phyloP scores from a whole-genome alignment of 2,113 vertebrate genomes.

The Alaudala cheleensis region DNA sequence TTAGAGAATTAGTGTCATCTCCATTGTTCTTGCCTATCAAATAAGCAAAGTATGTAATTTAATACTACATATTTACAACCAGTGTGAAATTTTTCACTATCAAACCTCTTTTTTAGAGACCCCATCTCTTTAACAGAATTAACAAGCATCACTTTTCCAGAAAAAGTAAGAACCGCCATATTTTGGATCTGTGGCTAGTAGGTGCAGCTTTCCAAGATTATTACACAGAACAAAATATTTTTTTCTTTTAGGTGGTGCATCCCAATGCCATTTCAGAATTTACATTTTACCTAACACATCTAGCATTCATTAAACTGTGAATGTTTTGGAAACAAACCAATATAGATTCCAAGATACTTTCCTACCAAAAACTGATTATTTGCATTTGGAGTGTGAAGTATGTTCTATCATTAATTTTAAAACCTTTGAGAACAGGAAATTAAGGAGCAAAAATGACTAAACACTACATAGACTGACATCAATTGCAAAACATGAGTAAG shows the following conservation, averaged over 20 bases:
- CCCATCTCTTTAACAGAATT: background rate
- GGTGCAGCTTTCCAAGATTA: background rate
- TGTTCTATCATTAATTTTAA: background rate
- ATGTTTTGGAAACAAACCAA: background rate
- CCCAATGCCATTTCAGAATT: background rate
- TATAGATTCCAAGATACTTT: background rate
- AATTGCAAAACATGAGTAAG: background rate
- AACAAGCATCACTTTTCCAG: background rate
- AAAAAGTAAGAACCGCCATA: background rate
- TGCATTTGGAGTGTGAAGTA: background rate
- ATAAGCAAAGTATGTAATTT: background rate
- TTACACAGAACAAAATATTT: background rate
- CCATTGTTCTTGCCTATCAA: background rate
- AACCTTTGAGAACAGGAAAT: background rate
- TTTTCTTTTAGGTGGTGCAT: background rate
- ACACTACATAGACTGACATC: background rate
- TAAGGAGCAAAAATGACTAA: background rate
- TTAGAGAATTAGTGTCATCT: background rate
- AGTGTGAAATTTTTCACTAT: background rate
- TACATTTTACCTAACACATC: background rate
- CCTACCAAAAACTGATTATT: background rate
- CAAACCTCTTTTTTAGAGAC: background rate
- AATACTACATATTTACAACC: background rate
- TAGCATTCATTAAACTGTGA: background rate
- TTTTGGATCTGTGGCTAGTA: background rate